These are phyloP conservation scores for Lepus timidus DNA, from an alignment of 2,113 vertebrate species.

Conservation along the genomic window DNA sequence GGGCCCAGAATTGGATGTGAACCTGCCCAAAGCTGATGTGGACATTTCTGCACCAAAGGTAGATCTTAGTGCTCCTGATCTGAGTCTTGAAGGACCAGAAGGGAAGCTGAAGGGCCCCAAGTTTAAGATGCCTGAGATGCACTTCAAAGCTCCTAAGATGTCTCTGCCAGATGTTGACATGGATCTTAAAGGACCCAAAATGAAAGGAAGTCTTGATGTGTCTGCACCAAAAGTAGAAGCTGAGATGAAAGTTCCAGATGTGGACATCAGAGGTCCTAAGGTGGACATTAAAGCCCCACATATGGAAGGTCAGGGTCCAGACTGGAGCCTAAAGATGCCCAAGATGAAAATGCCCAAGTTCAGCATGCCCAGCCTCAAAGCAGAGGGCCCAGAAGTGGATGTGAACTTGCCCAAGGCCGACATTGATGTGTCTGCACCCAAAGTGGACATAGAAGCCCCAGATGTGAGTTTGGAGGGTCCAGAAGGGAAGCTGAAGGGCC, in stretches of 20 bases:
- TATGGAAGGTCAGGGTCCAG: conserved; percentile 72
- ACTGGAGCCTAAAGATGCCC: conserved; percentile 82
- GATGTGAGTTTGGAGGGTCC: conserved; percentile 71
- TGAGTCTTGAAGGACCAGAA: conserved; percentile 81
- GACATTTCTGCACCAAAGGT: conserved; percentile 82
- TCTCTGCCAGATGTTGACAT: conserved; percentile 79
- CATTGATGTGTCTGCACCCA: conserved; percentile 49
- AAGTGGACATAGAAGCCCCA: neutral
- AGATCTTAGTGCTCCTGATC: conserved; percentile 73
- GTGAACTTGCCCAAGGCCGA: conserved; percentile 62
- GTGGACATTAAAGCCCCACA: conserved; percentile 76
- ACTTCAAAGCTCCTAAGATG: conserved; percentile 82
- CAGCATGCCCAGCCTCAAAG: conserved; percentile 62
- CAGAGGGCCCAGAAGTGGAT: conserved; percentile 70
- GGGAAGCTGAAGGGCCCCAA: conserved; percentile 83
- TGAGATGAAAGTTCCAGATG: conserved; percentile 75
- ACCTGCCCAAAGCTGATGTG: conserved; percentile 74
- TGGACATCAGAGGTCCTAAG: conserved; percentile 77
- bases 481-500: conserved; percentile 77
- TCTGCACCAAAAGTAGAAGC: conserved; percentile 69
- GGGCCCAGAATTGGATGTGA: conserved; percentile 78
- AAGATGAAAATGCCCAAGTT: conserved; percentile 85
- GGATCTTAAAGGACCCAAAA: conserved; percentile 76
- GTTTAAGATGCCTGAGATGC: conserved; percentile 85
- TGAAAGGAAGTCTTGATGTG: conserved; percentile 77